Percentiles rank a stretch among this genome's conserved stretches.
phyloP scores from a whole-genome alignment of 1,140 invertebrate species.

The Caenorhabditis brenneri region DNA sequence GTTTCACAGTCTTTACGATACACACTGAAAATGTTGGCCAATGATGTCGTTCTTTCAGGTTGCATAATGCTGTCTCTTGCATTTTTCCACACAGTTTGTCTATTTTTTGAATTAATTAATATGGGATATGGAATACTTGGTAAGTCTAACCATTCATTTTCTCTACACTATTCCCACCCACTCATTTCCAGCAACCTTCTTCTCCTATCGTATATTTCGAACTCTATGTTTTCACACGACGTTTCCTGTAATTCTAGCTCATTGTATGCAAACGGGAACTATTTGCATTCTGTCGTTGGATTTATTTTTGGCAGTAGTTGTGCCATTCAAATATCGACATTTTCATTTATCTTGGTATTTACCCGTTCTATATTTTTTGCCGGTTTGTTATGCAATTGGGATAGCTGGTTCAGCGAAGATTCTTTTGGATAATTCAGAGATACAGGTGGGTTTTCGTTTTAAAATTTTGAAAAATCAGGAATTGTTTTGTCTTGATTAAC shows the following conservation, averaged over 20 bases:
- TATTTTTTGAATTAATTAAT: not conserved
- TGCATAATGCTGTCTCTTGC: not conserved
- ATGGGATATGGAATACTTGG: not conserved
- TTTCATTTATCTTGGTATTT: not conserved
- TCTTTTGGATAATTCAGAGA: not conserved
- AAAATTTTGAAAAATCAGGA: too few species aligned
- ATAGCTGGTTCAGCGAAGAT: not conserved
- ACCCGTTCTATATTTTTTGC: not conserved
- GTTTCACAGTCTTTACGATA: too few species aligned
- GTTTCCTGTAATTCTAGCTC: not conserved
- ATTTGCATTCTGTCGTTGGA: not conserved
- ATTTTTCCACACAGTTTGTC: not conserved
- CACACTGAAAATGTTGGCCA: too few species aligned
- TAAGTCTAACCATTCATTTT: not conserved
- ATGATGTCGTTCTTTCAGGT: too few species aligned
- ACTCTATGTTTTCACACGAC: not conserved
- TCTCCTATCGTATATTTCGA: not conserved
- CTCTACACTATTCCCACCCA: too few species aligned
- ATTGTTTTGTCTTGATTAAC: too few species aligned
- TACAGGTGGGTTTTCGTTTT: not conserved
- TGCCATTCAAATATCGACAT: not conserved
- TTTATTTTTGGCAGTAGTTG: not conserved
- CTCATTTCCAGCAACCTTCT: slow-evolving; percentile 5
- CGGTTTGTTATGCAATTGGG: not conserved
- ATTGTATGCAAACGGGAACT: slow-evolving; percentile 4